Evolutionary conservation across 2,113 vertebrate genomes (phyloP).

Genomic region (Vulpes lagopus): DNA sequence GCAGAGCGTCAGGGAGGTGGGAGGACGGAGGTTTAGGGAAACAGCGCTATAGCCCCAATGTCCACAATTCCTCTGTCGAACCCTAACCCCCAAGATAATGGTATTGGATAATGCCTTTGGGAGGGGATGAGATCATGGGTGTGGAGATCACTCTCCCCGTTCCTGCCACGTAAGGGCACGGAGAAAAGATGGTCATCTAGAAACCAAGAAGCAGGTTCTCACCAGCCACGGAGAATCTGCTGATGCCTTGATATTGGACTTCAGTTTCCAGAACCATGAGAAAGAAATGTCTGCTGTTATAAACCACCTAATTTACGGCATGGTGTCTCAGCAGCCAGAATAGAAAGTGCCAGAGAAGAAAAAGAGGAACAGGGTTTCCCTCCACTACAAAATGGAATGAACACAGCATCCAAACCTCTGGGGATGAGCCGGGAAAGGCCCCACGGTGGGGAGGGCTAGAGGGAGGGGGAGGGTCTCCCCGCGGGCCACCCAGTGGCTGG

Average conservation of each 20-base stretch:
- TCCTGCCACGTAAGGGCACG: background rate
- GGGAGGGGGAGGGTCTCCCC: background rate
- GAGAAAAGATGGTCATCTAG: background rate
- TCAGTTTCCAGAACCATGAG: background rate
- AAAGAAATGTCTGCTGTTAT: background rate
- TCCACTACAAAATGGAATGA: background rate
- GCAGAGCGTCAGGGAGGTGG: background rate
- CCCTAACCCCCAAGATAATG: background rate
- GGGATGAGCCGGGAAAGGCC: background rate
- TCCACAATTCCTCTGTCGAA: background rate
- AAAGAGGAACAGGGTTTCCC: background rate
- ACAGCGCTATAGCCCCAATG: background rate
- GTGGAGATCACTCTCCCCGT: background rate
- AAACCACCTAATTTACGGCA: too few species aligned
- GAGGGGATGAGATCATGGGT: background rate
- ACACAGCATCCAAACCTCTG: background rate
- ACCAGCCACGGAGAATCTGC: background rate
- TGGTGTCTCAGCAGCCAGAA: background rate
- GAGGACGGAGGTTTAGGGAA: background rate
- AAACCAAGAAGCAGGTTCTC: background rate
- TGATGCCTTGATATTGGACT: background rate
- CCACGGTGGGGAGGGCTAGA: background rate
- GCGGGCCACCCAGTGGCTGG: rapidly evolving
- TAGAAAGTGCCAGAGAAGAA: background rate
- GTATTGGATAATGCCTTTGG: background rate